Evolutionary conservation across 2,888 invertebrate species (phyloP).

Genomic region (Tipula vernalis): DNA sequence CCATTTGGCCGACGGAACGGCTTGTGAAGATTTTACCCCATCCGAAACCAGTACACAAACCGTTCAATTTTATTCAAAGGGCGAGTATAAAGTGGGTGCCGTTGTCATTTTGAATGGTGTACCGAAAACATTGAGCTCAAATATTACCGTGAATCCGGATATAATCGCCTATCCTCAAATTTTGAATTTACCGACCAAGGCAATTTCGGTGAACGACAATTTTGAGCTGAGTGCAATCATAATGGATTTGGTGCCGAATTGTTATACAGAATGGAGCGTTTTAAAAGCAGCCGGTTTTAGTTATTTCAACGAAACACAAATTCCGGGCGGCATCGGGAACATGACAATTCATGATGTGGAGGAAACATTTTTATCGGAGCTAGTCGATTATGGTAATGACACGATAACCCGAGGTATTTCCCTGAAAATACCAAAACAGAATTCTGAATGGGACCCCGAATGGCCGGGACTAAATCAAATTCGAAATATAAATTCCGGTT

Average conservation of each 20-base stretch:
- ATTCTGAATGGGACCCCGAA: neutral
- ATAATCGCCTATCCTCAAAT: neutral
- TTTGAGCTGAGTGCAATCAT: neutral
- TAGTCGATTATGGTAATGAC: constrained; percentile 7
- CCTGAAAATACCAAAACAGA: neutral
- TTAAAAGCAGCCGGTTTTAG: neutral
- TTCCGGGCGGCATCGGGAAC: neutral
- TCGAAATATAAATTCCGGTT: constrained; percentile 8
- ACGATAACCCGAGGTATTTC: neutral
- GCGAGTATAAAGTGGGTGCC: neutral
- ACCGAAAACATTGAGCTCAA: neutral
- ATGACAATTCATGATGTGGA: constrained; percentile 4
- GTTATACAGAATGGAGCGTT: neutral
- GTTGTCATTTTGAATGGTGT: neutral
- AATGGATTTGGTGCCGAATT: constrained; percentile 9
- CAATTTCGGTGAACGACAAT: neutral
- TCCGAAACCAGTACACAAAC: neutral
- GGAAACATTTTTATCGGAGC: constrained; percentile 10
- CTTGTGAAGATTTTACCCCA: neutral
- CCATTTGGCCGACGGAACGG: neutral
- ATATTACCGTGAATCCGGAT: neutral
- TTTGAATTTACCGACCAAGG: neutral
- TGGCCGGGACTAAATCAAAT: neutral
- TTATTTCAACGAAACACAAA: neutral
- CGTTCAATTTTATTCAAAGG: neutral